Conservation (phyloP, 2,797 vertebrate species). For the Melanotaenia parkinsoni region DNA sequence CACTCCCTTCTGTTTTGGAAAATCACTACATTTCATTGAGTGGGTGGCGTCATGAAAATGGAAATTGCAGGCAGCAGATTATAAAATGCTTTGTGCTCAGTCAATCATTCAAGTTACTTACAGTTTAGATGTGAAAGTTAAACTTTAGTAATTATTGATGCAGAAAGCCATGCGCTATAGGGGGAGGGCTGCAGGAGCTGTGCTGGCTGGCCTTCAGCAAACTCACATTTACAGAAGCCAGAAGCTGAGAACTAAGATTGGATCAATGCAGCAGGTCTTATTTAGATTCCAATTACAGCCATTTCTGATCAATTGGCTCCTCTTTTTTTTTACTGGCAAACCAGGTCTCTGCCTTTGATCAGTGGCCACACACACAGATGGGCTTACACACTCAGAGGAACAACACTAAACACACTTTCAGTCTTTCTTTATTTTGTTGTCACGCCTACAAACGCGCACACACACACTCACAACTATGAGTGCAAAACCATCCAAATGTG, state of each 20-base stretch:
- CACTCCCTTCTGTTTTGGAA: conserved; percentile 51
- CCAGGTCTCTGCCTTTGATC: conserved; percentile 59
- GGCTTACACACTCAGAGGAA: conserved; percentile 33
- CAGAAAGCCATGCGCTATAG: conserved; percentile 26
- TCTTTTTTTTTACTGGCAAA: conserved; percentile 48
- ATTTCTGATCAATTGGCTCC: conserved; percentile 77
- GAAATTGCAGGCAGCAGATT: conserved; percentile 40
- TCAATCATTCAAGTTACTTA: conserved; percentile 55
- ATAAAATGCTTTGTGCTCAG: conserved; percentile 31
- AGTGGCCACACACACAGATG: conserved; percentile 59
- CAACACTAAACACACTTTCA: conserved; percentile 35
- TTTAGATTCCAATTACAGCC: conserved; percentile 77
- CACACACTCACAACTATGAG: conserved; percentile 18
- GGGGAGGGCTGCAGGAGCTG: conserved; percentile 39
- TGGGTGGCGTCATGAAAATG: conserved; percentile 39
- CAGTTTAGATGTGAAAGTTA: conserved; percentile 50
- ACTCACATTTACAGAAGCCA: conserved; percentile 40
- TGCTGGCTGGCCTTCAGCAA: conserved; percentile 43
- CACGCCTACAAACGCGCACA: conserved; percentile 9
- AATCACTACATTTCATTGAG: conserved; percentile 58
- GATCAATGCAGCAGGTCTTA: conserved; percentile 74
- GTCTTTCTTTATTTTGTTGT: conserved; percentile 11
- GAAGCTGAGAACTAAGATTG: conserved; percentile 52
- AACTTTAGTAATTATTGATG: conserved; percentile 56
- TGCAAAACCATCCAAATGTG: conserved; percentile 50